Evolutionary conservation across 2,888 invertebrate species (phyloP), one percentile per base, ranked within the genome.

Genomic region (Eilema griseolum): DNA sequence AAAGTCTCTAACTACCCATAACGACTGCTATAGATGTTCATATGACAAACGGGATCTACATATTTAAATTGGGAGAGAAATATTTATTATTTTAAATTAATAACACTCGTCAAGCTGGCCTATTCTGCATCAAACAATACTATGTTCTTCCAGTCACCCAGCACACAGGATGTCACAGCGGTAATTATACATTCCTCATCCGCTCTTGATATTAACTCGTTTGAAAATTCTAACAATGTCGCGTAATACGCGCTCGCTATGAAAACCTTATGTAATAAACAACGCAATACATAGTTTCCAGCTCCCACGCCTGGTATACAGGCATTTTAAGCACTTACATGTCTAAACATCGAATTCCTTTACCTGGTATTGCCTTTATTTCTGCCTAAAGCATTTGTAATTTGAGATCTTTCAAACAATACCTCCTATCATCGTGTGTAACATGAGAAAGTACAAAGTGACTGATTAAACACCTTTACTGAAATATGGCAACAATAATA

Each of bases 221-320:
- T 89, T 88, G 91, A 92, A 93, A 92, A 93, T 92, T 90, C 90
- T 86, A 92, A 92, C 91, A 90, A 93, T 92, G 92, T 90, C 88
- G 88, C 87, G 82, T 83, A 85, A 85, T 88, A 88, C 86, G 80
- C 82, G 84, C 85, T 86, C 85, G 84, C 87, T 88, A 88, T 88
- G 89, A 88, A 88, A 90, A 89, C 83, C 83, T 73, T 81, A 71
- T 73, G 66, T 73, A 75, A 70, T 78, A 78, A 77, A 77, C 67
- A 76, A 74, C 61, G 65, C 66, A 62, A 66, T 73, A 69, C 67
- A 71, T 73, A 73, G 23, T 12, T 61, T 61, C 23, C 41, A 62
- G 61, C 74, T 41, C 26, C 67, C 60, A 46, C 28, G 41, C 1
- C 23, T 12, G 41, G 57, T 73, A 68, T 68, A 71, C 71, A 79